Evolutionary conservation across 2,113 vertebrate species (phyloP).

Genomic region (Bombycilla garrulus): DNA sequence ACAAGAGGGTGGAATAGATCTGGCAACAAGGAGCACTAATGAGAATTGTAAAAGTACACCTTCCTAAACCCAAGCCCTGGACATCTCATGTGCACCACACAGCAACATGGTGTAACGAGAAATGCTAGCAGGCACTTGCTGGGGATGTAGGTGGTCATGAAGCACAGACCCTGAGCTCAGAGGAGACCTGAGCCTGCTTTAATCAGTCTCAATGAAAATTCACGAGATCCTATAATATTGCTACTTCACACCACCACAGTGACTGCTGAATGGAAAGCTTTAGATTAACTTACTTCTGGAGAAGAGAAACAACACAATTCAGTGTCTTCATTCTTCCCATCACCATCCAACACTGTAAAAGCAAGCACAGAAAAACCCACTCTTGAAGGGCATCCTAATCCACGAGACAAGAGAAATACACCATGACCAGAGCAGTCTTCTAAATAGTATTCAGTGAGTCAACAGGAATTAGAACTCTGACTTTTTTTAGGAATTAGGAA

Average conservation of each 20-base stretch:
- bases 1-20: accelerated
- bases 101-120: accelerated
- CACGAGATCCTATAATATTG: not conserved
- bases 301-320: not conserved
- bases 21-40: not conserved
- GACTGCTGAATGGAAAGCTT: not conserved
- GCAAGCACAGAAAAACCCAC: not conserved
- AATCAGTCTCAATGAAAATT: not conserved
- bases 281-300: not conserved
- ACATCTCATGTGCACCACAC: accelerated
- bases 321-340: not conserved
- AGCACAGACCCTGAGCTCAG: not conserved
- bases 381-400: not conserved
- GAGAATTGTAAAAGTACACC: not conserved
- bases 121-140: not conserved
- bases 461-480: not conserved
- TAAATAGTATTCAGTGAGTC: not conserved
- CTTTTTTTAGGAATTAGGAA: not conserved
- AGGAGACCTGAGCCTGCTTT: not conserved
- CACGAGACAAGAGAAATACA: not conserved
- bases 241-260: not conserved
- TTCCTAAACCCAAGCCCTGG: not conserved
- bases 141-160: not conserved
- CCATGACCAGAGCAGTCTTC: accelerated
- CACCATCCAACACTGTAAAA: not conserved